Evolutionary conservation across 2,797 vertebrate genomes (phyloP).

Genomic region (Apodemus agrarius): DNA sequence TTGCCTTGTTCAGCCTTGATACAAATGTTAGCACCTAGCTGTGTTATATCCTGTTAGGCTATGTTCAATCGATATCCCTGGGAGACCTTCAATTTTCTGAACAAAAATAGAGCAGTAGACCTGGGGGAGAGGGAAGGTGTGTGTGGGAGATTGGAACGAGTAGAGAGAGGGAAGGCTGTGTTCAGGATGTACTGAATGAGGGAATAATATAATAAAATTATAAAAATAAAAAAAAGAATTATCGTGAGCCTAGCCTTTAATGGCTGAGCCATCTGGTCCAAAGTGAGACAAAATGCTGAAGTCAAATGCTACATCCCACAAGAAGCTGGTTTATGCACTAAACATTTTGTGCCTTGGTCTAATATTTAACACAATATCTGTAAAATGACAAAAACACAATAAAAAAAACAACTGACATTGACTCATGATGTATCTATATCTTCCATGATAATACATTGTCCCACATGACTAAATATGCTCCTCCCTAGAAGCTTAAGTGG

Average conservation of each 20-base stretch:
- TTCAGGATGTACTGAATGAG: background rate
- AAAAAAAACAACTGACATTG: conserved; percentile 83
- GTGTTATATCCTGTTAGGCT: background rate
- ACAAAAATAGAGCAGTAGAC: background rate
- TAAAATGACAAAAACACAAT: conserved; percentile 79
- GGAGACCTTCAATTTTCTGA: background rate
- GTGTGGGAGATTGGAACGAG: background rate
- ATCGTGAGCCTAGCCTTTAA: too few relatives aligned
- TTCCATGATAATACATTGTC: conserved; percentile 80
- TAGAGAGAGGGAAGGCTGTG: background rate
- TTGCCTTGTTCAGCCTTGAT: background rate
- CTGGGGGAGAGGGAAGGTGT: background rate
- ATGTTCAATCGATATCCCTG: background rate
- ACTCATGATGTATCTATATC: conserved; percentile 77
- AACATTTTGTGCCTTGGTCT: conserved; percentile 91
- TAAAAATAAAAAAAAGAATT: conserved; percentile 8
- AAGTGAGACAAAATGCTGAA: conserved; percentile 78
- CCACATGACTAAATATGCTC: conserved; percentile 72
- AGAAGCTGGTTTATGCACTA: conserved; percentile 89
- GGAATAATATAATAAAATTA: background rate
- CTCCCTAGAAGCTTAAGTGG: conserved; percentile 76
- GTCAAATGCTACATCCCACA: conserved; percentile 84
- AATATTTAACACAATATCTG: conserved; percentile 87
- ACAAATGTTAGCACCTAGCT: background rate
- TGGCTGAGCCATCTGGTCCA: conserved; percentile 80